Percentiles rank a stretch among this genome's conserved stretches.
phyloP scores from a whole-genome alignment of 2,113 vertebrate genomes.

The Beaufortia kweichowensis region DNA sequence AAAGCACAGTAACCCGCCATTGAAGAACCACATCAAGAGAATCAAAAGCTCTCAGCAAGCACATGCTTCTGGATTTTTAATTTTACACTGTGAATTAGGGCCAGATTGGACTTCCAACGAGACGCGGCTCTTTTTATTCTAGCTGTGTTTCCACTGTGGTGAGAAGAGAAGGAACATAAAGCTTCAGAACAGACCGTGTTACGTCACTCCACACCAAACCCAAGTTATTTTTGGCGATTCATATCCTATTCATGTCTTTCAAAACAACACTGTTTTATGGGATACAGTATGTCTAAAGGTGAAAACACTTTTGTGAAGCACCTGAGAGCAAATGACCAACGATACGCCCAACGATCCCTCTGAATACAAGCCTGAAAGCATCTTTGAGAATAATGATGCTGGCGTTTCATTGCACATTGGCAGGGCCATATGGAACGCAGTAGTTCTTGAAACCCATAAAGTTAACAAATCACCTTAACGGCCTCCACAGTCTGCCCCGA shows the following conservation, averaged over 20 bases:
- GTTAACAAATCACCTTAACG: conserved; percentile 61
- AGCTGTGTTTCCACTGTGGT: conserved; percentile 21
- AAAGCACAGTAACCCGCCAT: conserved; percentile 16
- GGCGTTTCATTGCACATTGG: conserved; percentile 1
- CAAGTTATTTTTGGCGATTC: not conserved
- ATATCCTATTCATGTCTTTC: not conserved
- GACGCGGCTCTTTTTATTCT: conserved; percentile 17
- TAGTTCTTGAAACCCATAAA: conserved; percentile 55
- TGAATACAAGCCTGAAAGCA: not conserved
- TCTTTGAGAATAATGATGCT: not conserved
- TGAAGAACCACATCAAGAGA: conserved; percentile 49
- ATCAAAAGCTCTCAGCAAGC: not conserved
- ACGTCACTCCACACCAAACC: not conserved
- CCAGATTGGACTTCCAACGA: conserved; percentile 34
- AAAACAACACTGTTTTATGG: no score
- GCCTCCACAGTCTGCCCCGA: conserved; percentile 54
- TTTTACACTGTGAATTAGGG: conserved; percentile 28
- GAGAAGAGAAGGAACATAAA: conserved; percentile 16
- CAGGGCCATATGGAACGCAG: conserved; percentile 1
- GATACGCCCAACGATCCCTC: not conserved
- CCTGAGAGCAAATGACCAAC: not conserved
- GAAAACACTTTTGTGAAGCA: no score
- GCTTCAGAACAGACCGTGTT: conserved; percentile 18
- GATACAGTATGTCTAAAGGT: no score
- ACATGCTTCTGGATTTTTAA: conserved; percentile 41